These are phyloP conservation scores for Chamaedrilus cognettii DNA, from an alignment of 2,888 invertebrate species.

Conservation along the genomic window DNA sequence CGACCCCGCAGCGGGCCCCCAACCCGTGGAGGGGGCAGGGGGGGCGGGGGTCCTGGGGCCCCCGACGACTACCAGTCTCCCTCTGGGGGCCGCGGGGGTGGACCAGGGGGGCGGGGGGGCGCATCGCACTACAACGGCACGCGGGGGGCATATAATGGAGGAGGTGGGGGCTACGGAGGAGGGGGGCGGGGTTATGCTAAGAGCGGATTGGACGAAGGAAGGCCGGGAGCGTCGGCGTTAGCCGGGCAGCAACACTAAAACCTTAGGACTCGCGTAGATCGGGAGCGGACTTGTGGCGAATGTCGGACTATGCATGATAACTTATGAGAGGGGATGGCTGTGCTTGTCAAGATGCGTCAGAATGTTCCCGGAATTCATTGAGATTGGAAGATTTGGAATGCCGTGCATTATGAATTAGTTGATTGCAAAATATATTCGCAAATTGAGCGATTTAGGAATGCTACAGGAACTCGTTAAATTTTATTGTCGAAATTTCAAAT, in stretches of 20 bases:
- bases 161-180: neutral
- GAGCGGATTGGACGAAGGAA: constrained; percentile 3
- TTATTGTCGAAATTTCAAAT: too few species aligned
- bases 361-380: too few species aligned
- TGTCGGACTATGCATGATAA: too few species aligned
- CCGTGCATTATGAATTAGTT: too few species aligned
- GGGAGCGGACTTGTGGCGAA: too few species aligned
- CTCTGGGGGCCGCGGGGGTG: constrained; percentile 12
- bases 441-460: too few species aligned
- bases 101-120: constrained; percentile 12
- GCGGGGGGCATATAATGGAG: neutral
- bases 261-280: too few species aligned
- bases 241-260: neutral
- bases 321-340: too few species aligned
- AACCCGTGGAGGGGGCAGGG: neutral
- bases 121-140: neutral
- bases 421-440: too few species aligned
- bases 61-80: neutral
- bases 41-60: neutral
- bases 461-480: too few species aligned
- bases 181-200: constrained; percentile 3
- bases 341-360: too few species aligned
- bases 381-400: too few species aligned
- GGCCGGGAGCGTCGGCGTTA: neutral
- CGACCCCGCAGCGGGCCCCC: constrained; percentile 23